Percentiles rank a stretch among this genome's conserved stretches.
Conservation (phyloP, 2,113 vertebrate genomes). For the Lycaon pictus region DNA sequence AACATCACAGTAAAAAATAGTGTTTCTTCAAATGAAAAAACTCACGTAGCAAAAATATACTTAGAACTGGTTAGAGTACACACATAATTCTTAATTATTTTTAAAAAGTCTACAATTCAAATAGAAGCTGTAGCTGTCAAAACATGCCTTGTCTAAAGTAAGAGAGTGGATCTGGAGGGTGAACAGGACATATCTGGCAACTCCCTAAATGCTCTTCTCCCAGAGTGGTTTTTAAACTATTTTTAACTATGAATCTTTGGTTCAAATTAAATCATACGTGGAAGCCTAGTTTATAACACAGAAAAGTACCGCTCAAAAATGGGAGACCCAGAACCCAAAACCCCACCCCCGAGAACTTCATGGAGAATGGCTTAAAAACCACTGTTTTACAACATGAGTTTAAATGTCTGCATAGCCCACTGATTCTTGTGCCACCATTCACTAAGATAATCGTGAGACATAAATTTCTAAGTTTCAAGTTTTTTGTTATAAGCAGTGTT, state of each 20-base stretch:
- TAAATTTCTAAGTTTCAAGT: neutral
- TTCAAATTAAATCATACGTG: neutral
- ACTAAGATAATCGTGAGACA: neutral
- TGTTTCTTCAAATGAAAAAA: slow-evolving; percentile 8
- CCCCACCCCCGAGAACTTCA: neutral
- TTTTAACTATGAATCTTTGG: neutral
- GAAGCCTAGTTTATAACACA: neutral
- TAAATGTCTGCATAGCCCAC: neutral
- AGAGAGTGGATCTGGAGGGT: neutral
- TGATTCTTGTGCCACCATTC: neutral
- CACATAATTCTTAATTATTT: neutral
- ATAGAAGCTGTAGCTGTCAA: neutral
- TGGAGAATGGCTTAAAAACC: neutral
- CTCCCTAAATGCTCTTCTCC: neutral
- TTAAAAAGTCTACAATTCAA: neutral
- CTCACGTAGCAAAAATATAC: neutral
- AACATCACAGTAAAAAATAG: neutral
- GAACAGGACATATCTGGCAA: neutral
- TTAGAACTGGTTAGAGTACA: neutral
- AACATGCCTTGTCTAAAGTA: neutral
- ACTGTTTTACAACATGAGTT: neutral
- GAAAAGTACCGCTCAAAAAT: neutral
- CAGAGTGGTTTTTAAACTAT: neutral
- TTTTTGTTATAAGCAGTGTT: neutral
- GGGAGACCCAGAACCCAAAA: neutral